Base-by-base conservation (phyloP, 1,140 invertebrate species). In the Bombus confusus region DNA sequence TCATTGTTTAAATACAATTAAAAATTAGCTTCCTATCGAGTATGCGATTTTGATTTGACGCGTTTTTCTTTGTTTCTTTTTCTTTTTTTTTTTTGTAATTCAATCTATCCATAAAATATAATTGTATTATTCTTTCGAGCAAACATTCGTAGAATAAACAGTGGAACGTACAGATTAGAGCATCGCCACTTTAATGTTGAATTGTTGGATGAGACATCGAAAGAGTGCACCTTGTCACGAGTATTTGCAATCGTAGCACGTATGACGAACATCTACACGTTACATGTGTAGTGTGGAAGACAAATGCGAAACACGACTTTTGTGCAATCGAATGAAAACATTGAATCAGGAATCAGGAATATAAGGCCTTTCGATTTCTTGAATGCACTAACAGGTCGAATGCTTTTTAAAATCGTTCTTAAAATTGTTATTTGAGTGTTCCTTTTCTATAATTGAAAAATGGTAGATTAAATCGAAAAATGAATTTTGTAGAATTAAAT, bases 171-270 rank as follows among this genome's bases (percentile, higher is more conserved):
- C 28, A 72, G 25, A 43, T 43, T 72, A 28, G 28, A 72, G 37
- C 37, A 71, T 71, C 25, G 25, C 15, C 34, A 34, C 9, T 68
- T 37, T 25, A 28, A n/a, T 13, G 39, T 72, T n/a, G 28, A 37
- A 41, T 72, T 6, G 69, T 72, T n/a, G 39, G 69, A 41, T 43
- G 39, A 41, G 69, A 72, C 47, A 75, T 39, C 31, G 73, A 74
- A 28, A 39, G 66, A 34, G 68, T 6, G 25, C 25, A 28, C 69
- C 39, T 72, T 72, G 69, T 72, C 69, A 43, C 69, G 39, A 72
- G 28, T 43, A 13, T 72, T 72, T 72, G 69, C 69, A 72, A 72
- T 43, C 69, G 28, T 72, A 72, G 39, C 69, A 31, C 39, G 39
- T 72, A 72, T 41, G 69, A 72, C 69, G 69, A 41, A 72, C 69